Percentiles rank a stretch among this genome's conserved stretches.
Evolutionary conservation across 2,888 invertebrate species (phyloP).

Genomic region (Melieria crassipennis): DNA sequence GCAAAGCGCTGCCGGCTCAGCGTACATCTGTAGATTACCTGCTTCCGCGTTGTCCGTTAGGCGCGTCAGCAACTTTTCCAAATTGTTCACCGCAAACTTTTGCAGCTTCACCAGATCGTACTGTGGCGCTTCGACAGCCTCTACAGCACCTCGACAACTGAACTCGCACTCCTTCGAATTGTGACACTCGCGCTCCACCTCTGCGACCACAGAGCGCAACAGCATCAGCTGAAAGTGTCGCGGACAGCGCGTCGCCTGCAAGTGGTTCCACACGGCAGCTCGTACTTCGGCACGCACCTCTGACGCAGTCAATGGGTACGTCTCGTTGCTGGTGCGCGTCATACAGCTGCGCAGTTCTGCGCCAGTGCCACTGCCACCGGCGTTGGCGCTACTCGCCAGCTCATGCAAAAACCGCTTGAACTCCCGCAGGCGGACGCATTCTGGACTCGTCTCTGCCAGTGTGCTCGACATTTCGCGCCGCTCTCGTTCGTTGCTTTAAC

Average conservation of each 20-base stretch:
- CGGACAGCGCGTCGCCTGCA: constrained; percentile 50
- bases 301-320: constrained; percentile 51
- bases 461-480: neutral
- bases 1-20: constrained; percentile 45
- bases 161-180: constrained; percentile 51
- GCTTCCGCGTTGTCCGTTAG: constrained; percentile 54
- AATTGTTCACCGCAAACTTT: constrained; percentile 48
- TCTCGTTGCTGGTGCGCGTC: constrained; percentile 56
- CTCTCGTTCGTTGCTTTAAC: too few species aligned
- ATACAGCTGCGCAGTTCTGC: constrained; percentile 47
- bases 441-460: constrained; percentile 4
- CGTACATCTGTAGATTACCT: constrained; percentile 49
- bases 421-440: constrained; percentile 50
- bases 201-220: constrained; percentile 42
- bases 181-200: constrained; percentile 44
- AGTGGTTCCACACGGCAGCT: constrained; percentile 51
- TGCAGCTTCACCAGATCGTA: constrained; percentile 56
- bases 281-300: constrained; percentile 53
- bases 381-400: constrained; percentile 25
- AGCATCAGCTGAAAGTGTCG: constrained; percentile 48
- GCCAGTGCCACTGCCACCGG: constrained; percentile 26
- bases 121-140: constrained; percentile 6
- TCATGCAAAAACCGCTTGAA: constrained; percentile 51
- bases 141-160: neutral
- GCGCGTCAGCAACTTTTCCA: constrained; percentile 51